Evolutionary conservation across 64 coral and sea anemone species (phyloP), one percentile per base, ranked within the genome.

Genomic region (Trachythela sp.): DNA sequence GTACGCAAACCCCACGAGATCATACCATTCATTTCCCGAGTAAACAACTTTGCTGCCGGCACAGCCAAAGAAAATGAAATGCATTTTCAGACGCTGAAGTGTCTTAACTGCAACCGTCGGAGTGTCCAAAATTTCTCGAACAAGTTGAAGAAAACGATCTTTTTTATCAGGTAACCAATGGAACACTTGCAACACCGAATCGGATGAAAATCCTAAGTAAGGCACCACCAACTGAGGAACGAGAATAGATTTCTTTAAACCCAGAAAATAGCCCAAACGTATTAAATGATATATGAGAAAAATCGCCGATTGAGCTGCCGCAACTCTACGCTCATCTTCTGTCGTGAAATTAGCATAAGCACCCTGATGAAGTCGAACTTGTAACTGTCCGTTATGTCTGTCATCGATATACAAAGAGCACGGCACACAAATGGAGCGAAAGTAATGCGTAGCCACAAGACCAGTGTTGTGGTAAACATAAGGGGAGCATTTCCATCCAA

Each of bases 21-120:
- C 14, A 70, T 48, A 2, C 11, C 20, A 84, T 52, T 92, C 36
- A 92, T 92, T 48, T 88, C 91, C 31, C 85, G 54, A 8, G 60
- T 92, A 84, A 92, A 92, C 17, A 84, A 30, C 26, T 71, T 92
- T 18, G 86, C 86, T 17, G 43, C 70, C 15, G 91, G 70, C 18
- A 92, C 86, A 30, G 77, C 77, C 26, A 92, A 32, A 14, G 91
- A 41, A 10, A 88, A 88, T 1, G 51, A 11, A 11, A 45, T 11
- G 11, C 42, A 45, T 45, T 45, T 45, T 11, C 42, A 68, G 18
- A 22, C 59, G 59, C 15, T 22, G 59, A 68, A 68, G 59, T 8
- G 59, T 68, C 15, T 68, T 68, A 6, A 68, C 59, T 14, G 59
- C 5, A 3, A 68, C 59, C 15, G 59, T 68, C 20, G 3, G 3